Conservation (phyloP, 2,888 invertebrate species). For the Cylindroiulus punctatus region DNA sequence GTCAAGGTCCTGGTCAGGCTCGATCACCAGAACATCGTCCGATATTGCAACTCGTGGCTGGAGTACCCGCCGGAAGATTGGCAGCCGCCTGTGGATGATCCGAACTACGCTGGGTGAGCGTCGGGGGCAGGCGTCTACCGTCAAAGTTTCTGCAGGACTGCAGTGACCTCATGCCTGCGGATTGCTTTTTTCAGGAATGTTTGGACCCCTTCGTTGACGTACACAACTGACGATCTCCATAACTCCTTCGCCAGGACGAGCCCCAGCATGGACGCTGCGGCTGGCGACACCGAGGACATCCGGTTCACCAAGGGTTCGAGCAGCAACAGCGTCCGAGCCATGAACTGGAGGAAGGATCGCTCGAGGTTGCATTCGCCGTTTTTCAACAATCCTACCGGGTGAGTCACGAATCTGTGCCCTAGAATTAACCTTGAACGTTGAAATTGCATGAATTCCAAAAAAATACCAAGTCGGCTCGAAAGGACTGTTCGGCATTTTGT, state of each 20-base stretch:
- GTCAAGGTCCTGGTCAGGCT: slow-evolving; percentile 93
- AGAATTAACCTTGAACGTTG: too few relatives aligned
- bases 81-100: slow-evolving; percentile 82
- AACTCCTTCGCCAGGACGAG: neutral
- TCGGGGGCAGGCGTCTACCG: neutral
- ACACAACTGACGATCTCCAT: slow-evolving; percentile 49
- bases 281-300: neutral
- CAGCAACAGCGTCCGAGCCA: neutral
- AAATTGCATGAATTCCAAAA: too few relatives aligned
- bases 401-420: too few relatives aligned
- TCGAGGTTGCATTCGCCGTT: neutral
- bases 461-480: neutral
- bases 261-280: neutral
- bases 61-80: slow-evolving; percentile 90
- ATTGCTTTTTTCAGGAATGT: neutral
- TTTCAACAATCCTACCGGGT: neutral
- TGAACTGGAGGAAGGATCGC: neutral
- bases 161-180: neutral
- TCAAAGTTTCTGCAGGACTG: neutral
- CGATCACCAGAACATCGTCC: slow-evolving; percentile 94
- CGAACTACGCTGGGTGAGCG: slow-evolving; percentile 69
- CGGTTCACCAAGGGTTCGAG: neutral
- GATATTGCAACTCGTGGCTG: slow-evolving; percentile 96
- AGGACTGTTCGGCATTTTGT: neutral
- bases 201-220: slow-evolving; percentile 21